Evolutionary conservation across 2,888 invertebrate species (phyloP), one percentile per base, ranked within the genome.

Genomic region (Odontothrips loti): DNA sequence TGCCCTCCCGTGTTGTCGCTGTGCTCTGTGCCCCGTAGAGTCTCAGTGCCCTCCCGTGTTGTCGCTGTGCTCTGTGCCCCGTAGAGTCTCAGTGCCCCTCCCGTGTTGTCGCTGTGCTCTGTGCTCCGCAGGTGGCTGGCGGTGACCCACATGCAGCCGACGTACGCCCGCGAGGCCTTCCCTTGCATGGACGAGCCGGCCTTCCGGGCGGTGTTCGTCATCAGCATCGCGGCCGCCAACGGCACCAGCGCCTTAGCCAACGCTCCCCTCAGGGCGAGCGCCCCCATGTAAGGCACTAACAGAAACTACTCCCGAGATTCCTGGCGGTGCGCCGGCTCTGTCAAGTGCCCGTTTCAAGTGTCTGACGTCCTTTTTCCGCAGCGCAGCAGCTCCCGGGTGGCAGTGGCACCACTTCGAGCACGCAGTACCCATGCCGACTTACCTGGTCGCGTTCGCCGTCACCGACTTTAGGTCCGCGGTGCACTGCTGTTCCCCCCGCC

Each of bases 361-460:
- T 6, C 6, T 43, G 34, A n/a, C 23, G 68, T 23, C 0, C 68
- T 75, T 27, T 10, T 23, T 27, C n/a, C 23, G 68, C 68, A 75
- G 68, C 27, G 68, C 6, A 27, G 68, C 23, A 12, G 68, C 68
- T 8, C 68, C 68, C 27, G 68, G 68, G 2, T 75, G 68, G 68
- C 68, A 27, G 68, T 75, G 68, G 68, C 27, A 75, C 68, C 68
- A 75, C 68, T 85, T 84, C 75, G 47, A 82, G 43, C 79, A 81
- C 17, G 83, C 83, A 27, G 83, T 84, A 23, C 75, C 82, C 4
- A 85, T 84, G 82, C 83, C 85, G 9, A 84, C 84, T 3, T 97
- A 96, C 85, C 88, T 97, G 63, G 93, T 96, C 8, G 96, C 96
- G 0, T 95, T 94, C 85, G 92, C 94, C 0, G 92, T 96, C 20